phyloP scores from a whole-genome alignment of 2,888 invertebrate species.

The Papilio gigon region DNA sequence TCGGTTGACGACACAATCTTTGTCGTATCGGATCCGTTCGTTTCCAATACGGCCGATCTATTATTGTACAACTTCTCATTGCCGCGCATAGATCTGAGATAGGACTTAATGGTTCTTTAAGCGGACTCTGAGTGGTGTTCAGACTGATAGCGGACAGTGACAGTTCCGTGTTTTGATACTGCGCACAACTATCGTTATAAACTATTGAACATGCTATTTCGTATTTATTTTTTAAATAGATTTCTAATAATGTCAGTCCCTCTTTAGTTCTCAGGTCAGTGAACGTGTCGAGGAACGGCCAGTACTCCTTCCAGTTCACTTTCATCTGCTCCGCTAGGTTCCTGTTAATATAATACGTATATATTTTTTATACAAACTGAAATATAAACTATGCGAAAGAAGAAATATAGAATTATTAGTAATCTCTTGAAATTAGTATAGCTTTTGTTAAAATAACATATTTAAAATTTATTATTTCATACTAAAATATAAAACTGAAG shows the following conservation, averaged over 20 bases:
- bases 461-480: background rate
- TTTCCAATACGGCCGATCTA: conserved; percentile 66
- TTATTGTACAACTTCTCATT: conserved; percentile 80
- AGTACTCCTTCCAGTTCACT: conserved; percentile 94
- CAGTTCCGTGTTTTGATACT: conserved; percentile 58
- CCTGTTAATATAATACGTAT: conserved; percentile 64
- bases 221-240: conserved; percentile 84
- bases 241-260: conserved; percentile 89
- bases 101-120: conserved; percentile 72
- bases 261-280: conserved; percentile 88
- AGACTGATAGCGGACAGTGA: conserved; percentile 66
- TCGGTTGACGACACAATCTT: conserved; percentile 65
- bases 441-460: background rate
- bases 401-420: background rate
- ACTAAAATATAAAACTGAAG: too few species aligned
- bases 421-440: background rate
- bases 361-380: conserved; percentile 25
- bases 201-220: conserved; percentile 70
- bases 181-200: conserved; percentile 66
- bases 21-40: conserved; percentile 69
- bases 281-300: conserved; percentile 93
- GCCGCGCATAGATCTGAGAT: conserved; percentile 84
- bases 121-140: conserved; percentile 54
- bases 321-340: conserved; percentile 87
- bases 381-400: background rate